phyloP scores from a whole-genome alignment of 2,797 vertebrate genomes.

The Dallia pectoralis region DNA sequence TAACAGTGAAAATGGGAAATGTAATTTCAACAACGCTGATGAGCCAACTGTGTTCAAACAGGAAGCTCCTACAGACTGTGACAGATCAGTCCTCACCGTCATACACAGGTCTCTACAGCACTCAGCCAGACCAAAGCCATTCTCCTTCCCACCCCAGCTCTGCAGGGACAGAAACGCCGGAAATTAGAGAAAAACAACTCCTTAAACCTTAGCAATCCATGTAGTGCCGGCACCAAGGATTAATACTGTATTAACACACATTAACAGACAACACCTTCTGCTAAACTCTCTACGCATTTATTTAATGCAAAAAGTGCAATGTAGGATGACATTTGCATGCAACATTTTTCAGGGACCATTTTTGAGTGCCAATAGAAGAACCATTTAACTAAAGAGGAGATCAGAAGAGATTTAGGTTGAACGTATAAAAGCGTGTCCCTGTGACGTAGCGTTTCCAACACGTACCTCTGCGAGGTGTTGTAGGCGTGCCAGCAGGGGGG shows the following conservation, averaged over 20 bases:
- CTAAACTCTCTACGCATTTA: too few species aligned
- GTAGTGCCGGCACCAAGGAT: neutral
- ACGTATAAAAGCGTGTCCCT: too few species aligned
- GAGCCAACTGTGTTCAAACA: conserved; percentile 8
- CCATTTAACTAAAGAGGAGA: too few species aligned
- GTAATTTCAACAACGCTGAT: neutral
- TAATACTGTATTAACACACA: neutral
- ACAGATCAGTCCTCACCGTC: conserved; percentile 70
- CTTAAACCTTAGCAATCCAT: conserved; percentile 14
- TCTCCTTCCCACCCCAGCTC: conserved; percentile 98
- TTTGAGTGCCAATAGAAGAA: too few species aligned
- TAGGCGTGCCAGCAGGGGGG: conserved; percentile 89
- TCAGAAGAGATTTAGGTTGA: too few species aligned
- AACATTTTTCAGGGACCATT: too few species aligned
- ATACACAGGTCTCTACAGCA: conserved; percentile 93
- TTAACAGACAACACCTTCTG: neutral
- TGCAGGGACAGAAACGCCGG: conserved; percentile 57
- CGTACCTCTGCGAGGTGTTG: conserved; percentile 95
- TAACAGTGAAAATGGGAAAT: conserved; percentile 24
- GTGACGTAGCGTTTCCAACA: neutral
- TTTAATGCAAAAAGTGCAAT: too few species aligned
- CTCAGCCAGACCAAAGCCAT: conserved; percentile 93
- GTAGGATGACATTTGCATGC: too few species aligned
- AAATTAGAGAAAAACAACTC: conserved; percentile 43
- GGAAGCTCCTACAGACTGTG: conserved; percentile 12